Evolutionary conservation across 2,797 vertebrate species (phyloP).

Genomic region (Paedocypris micromegethes): DNA sequence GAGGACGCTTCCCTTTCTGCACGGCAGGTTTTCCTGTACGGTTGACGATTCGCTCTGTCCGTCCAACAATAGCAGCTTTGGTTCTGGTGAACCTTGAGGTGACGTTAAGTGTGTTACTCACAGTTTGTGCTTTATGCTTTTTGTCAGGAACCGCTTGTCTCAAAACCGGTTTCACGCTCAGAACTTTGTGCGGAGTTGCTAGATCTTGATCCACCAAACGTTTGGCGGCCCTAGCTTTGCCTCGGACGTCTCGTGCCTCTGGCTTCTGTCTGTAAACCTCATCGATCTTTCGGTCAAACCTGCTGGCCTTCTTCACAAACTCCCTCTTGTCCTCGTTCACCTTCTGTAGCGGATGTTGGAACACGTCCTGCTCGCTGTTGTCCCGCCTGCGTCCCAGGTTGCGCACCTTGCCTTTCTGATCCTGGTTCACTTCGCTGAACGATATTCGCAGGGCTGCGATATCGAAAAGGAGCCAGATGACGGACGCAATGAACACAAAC

Average conservation of each 20-base stretch:
- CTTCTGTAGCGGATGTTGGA: slow-evolving; percentile 56
- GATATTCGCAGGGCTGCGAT: slow-evolving; percentile 88
- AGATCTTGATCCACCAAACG: not conserved
- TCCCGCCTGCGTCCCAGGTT: slow-evolving; percentile 36
- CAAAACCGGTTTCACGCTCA: slow-evolving; percentile 1
- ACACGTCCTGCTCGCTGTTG: slow-evolving; percentile 32
- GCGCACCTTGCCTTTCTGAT: slow-evolving; percentile 56
- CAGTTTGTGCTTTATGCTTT: slow-evolving; percentile 1
- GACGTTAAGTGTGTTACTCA: not conserved
- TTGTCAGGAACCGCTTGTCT: not conserved
- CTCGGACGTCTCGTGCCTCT: slow-evolving; percentile 3
- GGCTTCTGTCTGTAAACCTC: slow-evolving; percentile 54
- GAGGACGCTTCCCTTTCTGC: slow-evolving; percentile 33
- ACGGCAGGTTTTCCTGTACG: slow-evolving; percentile 24
- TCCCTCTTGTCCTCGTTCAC: slow-evolving; percentile 28
- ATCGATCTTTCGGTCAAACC: slow-evolving; percentile 29
- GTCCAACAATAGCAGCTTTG: not conserved
- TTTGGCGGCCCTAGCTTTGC: not conserved
- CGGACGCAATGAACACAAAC: slow-evolving; percentile 83
- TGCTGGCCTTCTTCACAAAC: slow-evolving; percentile 20
- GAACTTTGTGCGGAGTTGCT: slow-evolving; percentile 7
- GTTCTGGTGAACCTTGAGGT: not conserved
- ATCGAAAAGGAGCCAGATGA: slow-evolving; percentile 90
- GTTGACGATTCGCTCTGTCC: slow-evolving; percentile 3
- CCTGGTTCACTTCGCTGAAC: slow-evolving; percentile 70